phyloP scores from a whole-genome alignment of 2,888 invertebrate species.

The Dicyrtoma fusca region DNA sequence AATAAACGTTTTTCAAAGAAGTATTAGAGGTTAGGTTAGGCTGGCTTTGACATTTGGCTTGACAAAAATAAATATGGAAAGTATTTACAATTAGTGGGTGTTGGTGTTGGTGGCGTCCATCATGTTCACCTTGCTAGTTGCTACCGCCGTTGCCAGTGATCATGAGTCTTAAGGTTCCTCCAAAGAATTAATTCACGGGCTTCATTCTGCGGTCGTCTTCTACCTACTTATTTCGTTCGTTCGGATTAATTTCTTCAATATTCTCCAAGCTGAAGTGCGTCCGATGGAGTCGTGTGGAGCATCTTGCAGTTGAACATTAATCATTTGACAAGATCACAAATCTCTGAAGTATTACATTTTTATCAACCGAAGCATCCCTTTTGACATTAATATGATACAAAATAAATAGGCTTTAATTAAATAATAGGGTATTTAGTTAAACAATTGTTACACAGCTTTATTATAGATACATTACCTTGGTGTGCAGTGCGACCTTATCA shows the following conservation, averaged over 20 bases:
- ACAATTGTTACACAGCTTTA: background rate
- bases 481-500: constrained; percentile 89
- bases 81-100: too few relatives aligned
- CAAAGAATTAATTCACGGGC: constrained; percentile 83
- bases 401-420: too few relatives aligned
- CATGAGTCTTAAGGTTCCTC: too few relatives aligned
- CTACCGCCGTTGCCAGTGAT: constrained; percentile 84
- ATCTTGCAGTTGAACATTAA: constrained; percentile 92
- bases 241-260: constrained; percentile 79
- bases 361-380: background rate
- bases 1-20: too few relatives aligned
- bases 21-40: too few relatives aligned
- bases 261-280: constrained; percentile 74
- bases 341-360: too few relatives aligned
- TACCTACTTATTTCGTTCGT: constrained; percentile 71
- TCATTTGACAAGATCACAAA: background rate
- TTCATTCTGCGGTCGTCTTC: constrained; percentile 81
- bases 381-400: too few relatives aligned
- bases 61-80: too few relatives aligned
- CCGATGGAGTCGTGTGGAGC: constrained; percentile 87
- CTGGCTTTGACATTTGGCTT: too few relatives aligned
- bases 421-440: too few relatives aligned
- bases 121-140: constrained; percentile 74
- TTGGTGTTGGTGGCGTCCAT: too few relatives aligned
- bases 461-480: constrained; percentile 67